Conservation (phyloP, 2,113 vertebrate species). For the Bucco capensis region DNA sequence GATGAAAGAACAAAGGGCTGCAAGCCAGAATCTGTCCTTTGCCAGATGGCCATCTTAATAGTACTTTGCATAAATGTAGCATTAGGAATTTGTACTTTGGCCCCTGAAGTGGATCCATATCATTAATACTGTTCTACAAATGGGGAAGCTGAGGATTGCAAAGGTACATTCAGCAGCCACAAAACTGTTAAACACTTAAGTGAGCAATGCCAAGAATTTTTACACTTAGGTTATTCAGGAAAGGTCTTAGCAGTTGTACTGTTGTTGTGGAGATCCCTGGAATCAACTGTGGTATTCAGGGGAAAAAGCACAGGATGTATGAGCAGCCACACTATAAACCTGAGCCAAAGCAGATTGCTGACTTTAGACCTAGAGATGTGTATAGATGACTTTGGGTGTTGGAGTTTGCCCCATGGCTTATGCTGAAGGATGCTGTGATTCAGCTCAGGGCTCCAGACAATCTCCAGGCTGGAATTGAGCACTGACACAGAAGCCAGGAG, state of each 20-base stretch:
- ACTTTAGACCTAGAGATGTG: not conserved
- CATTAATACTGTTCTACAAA: slow-evolving; percentile 11
- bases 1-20: slow-evolving; percentile 36
- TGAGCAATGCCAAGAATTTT: not conserved
- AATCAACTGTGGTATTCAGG: not conserved
- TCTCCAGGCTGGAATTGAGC: not conserved
- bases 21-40: slow-evolving; percentile 41
- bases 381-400: not conserved
- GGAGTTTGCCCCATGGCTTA: not conserved
- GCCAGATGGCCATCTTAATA: slow-evolving; percentile 43
- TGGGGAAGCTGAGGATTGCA: not conserved
- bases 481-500: not conserved
- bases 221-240: not conserved
- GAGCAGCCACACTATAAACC: not conserved
- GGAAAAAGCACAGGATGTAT: not conserved
- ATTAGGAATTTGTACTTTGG: slow-evolving; percentile 40
- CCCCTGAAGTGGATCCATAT: slow-evolving; percentile 17
- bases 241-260: not conserved
- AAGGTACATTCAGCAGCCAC: not conserved
- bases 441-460: not conserved
- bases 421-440: not conserved
- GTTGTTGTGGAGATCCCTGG: not conserved
- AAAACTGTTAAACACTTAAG: not conserved
- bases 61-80: slow-evolving; percentile 27
- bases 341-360: not conserved